These are phyloP conservation scores for Phengaris alcon DNA, from an alignment of 2,888 invertebrate genomes.

Conservation along the genomic window DNA sequence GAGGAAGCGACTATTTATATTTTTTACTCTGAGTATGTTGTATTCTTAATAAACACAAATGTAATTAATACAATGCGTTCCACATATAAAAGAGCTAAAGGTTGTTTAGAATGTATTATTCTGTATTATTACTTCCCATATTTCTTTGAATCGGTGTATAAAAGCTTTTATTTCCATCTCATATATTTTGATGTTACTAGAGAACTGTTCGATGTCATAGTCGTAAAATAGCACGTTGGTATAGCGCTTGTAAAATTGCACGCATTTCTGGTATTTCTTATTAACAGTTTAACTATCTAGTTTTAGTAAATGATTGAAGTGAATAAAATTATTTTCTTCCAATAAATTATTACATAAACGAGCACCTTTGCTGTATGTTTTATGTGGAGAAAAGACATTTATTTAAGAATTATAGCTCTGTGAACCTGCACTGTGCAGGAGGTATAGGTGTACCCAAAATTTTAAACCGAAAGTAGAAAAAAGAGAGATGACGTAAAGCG, in stretches of 20 bases:
- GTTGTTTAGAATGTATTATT: neutral
- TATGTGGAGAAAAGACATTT: neutral
- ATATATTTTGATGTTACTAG: too few species aligned
- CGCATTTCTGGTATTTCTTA: too few species aligned
- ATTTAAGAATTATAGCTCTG: neutral
- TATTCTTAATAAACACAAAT: slow-evolving; percentile 14
- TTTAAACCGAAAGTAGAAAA: neutral
- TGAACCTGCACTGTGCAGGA: neutral
- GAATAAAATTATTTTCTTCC: too few species aligned
- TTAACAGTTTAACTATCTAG: too few species aligned
- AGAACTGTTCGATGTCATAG: too few species aligned
- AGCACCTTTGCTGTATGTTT: neutral
- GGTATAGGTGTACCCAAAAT: neutral
- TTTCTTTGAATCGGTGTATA: neutral
- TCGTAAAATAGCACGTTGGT: too few species aligned
- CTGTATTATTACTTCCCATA: too few species aligned
- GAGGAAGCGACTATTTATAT: slow-evolving; percentile 23
- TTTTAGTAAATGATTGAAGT: too few species aligned
- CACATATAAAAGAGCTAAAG: neutral
- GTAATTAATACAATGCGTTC: slow-evolving; percentile 15
- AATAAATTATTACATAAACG: too few species aligned
- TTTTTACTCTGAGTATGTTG: slow-evolving; percentile 12
- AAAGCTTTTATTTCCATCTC: neutral
- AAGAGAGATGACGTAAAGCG: neutral
- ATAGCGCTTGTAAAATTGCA: too few species aligned